phyloP scores from a whole-genome alignment of 2,797 vertebrate species.

The Darevskia mixta region DNA sequence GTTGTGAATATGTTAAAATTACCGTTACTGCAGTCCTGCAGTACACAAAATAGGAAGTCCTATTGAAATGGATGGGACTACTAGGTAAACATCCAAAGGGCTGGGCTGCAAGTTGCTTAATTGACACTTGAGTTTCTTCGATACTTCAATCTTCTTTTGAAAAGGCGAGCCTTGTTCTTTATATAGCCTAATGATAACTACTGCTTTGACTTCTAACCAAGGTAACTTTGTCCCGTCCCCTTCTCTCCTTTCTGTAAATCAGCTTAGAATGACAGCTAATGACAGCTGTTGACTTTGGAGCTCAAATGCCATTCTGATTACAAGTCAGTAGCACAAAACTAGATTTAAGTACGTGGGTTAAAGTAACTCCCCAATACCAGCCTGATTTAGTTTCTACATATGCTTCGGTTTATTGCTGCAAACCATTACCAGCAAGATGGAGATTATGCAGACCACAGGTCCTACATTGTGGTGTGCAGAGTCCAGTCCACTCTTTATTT shows the following conservation, averaged over 20 bases:
- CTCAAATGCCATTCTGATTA: neutral
- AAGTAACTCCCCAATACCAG: neutral
- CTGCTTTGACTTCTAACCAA: slow-evolving; percentile 5
- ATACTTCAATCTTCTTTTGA: neutral
- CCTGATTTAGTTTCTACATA: no score
- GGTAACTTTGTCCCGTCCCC: neutral
- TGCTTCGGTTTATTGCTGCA: no score
- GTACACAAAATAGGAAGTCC: neutral
- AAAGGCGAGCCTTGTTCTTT: neutral
- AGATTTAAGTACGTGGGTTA: neutral
- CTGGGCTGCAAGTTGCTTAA: neutral
- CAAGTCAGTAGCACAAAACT: neutral
- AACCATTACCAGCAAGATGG: no score
- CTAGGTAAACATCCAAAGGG: neutral
- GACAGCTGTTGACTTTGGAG: neutral
- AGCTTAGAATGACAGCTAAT: neutral
- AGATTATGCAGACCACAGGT: no score
- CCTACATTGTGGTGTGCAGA: no score
- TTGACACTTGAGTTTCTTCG: neutral
- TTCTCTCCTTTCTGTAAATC: neutral
- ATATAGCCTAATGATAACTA: neutral
- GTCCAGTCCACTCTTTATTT: no score
- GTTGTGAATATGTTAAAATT: neutral
- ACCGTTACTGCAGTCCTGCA: neutral
- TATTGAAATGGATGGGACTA: neutral